Evolutionary conservation across 2,888 invertebrate genomes (phyloP).

Genomic region (Dascillus cervinus): DNA sequence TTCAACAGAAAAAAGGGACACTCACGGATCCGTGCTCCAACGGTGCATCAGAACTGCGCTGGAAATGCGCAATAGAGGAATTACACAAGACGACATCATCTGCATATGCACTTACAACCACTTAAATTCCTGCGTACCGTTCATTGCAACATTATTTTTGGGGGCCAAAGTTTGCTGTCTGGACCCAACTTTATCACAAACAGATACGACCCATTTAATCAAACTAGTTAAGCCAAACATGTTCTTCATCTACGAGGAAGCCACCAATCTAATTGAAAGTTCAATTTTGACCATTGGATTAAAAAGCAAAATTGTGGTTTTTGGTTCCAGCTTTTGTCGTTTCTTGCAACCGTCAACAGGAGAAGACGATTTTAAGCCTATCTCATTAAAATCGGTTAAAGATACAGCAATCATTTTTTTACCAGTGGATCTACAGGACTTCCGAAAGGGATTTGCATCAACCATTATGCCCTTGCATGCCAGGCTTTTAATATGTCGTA

Average conservation of each 20-base stretch:
- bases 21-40: slow-evolving; percentile 28
- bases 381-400: slow-evolving; percentile 11
- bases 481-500: too few relatives aligned
- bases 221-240: slow-evolving; percentile 21
- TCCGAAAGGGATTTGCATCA: too few relatives aligned
- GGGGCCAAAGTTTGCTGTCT: slow-evolving; percentile 33
- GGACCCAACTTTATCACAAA: slow-evolving; percentile 23
- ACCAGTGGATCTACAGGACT: slow-evolving; percentile 33
- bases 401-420: slow-evolving; percentile 26
- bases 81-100: slow-evolving; percentile 42
- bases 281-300: slow-evolving; percentile 9
- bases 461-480: too few relatives aligned
- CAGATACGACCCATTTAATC: slow-evolving; percentile 22
- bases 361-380: slow-evolving; percentile 23
- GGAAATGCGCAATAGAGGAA: slow-evolving; percentile 27
- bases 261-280: slow-evolving; percentile 12
- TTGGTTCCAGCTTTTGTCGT: slow-evolving; percentile 12
- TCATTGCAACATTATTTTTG: slow-evolving; percentile 42
- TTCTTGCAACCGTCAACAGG: slow-evolving; percentile 12
- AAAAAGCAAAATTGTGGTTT: slow-evolving; percentile 16
- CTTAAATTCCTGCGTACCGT: slow-evolving; percentile 40
- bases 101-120: slow-evolving; percentile 43
- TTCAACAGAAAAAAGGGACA: slow-evolving; percentile 26
- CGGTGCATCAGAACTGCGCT: slow-evolving; percentile 3
- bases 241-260: slow-evolving; percentile 22